Evolutionary conservation across 2,888 invertebrate species (phyloP), one percentile per base, ranked within the genome.

Genomic region (Drosophila barbarae): DNA sequence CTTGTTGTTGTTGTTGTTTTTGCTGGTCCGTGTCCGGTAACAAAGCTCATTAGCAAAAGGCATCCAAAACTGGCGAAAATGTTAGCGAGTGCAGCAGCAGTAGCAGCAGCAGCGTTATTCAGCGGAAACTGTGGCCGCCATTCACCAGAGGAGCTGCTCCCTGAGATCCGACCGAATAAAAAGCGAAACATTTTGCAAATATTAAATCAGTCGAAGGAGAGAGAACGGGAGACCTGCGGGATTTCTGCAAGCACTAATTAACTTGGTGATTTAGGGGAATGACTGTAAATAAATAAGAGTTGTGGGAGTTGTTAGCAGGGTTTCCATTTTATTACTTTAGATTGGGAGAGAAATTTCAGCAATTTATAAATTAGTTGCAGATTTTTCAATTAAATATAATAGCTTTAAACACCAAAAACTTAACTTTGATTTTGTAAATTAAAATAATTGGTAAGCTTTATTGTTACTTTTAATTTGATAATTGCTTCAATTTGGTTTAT

Each of bases 31-130:
- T 66, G 76, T 80, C 79, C 79, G 79, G 83, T 84, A 79, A 65
- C 85, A 84, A 80, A 80, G 85, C 79, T 80, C 79, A 84, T 80
- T 80, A 80, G 79, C 76, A 66, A 65, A 64, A 64, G 32, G 36
- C 63, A 64, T 42, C 36, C 38, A 21, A 47, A 47, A 47, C 46
- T 32, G 55, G 53, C 53, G 46, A 47, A 47, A 47, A 47, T 47
- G 18, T 47, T 12, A 42, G 35, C 63, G 38, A 23, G 21, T 68
- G 65, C 60, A 50, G 30, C 15, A 42, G 44, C 55, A 57, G 65
- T 57, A 50, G 30, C 15, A 42, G 44, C 56, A 50, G 30, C 15
- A 42, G 44, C 56, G 63, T 32, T 46, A 67, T 44, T 51, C 35
- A 73, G 67, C 81, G 74, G 66, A 71, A 75, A 63, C 77, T 60